phyloP scores from a whole-genome alignment of 2,797 vertebrate genomes.

The Ambastaia sidthimunki region DNA sequence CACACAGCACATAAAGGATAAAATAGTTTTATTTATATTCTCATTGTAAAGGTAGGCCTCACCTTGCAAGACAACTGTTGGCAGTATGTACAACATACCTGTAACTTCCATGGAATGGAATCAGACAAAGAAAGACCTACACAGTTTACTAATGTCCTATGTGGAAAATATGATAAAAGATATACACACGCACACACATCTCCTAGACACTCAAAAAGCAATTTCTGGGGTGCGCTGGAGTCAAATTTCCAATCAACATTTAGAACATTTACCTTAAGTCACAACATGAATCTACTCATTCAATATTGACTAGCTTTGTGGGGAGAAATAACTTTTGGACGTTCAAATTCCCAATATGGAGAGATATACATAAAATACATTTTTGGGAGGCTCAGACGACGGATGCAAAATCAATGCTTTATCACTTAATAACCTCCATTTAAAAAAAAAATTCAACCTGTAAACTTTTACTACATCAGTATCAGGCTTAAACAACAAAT shows the following conservation, averaged over 20 bases:
- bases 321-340: constrained; percentile 72
- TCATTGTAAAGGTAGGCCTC: constrained; percentile 91
- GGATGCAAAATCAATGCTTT: constrained; percentile 44
- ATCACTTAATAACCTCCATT: constrained; percentile 34
- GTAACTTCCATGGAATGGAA: constrained; percentile 85
- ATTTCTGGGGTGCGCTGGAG: constrained; percentile 25
- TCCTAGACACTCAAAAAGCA: constrained; percentile 72
- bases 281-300: constrained; percentile 76
- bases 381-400: constrained; percentile 54
- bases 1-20: constrained; percentile 75
- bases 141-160: constrained; percentile 82
- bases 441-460: constrained; percentile 76
- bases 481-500: constrained; percentile 81
- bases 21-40: constrained; percentile 92
- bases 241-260: constrained; percentile 68
- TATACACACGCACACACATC: constrained; percentile 70
- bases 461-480: constrained; percentile 80
- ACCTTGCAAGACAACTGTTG: constrained; percentile 86
- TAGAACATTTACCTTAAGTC: constrained; percentile 75
- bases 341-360: constrained; percentile 70
- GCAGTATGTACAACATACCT: constrained; percentile 91
- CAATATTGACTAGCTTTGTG: constrained; percentile 75
- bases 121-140: constrained; percentile 81
- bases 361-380: constrained; percentile 77
- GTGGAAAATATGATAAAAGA: constrained; percentile 80